Evolutionary conservation across 2,797 vertebrate genomes (phyloP), one percentile per base, ranked within the genome.

Genomic region (Merluccius polli): DNA sequence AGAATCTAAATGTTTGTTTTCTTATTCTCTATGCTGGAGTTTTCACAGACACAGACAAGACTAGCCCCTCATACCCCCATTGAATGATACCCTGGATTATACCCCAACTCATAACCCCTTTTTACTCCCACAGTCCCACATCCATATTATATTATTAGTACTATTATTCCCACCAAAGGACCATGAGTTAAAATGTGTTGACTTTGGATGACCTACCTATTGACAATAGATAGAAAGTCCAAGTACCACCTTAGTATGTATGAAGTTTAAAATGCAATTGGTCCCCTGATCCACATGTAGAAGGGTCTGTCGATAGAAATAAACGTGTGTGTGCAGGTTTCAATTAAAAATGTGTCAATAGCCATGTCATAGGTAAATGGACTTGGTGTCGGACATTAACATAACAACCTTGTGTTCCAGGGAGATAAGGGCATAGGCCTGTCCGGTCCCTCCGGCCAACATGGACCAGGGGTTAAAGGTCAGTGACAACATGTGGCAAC

Each of bases 401-500:
- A n/a, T n/a, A n/a, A n/a, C 10, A 68, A 69, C 7, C 44, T 2
- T 86, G 68, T 84, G 68, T 88, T 48, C 0, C 86, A 99, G 97
- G 98, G 98, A 77, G 94, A 94, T 18, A 86, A 85, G 0, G 98
- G 97, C 32, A 73, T 95, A 0, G 96, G 97, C 41, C 59, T 90
- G 31, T 83, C 79, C 48, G 98, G 98, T 35, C 94, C 93, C 0
- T 88, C 93, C n/a, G 98, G 98, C 81, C 95, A 93, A 71, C 70
- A 32, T 0, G 98, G 98, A 15, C 95, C 91, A 83, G 2, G 98
- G 97, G 36, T 84, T 96, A 80, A 99, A 99, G 93, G 98, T 98
- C 87, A n/a, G n/a, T n/a, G n/a, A n/a, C n/a, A 30, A 31, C 65
- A 68, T 67, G 67, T 4, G 3, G 24, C 29, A 52, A 9, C 15